These are phyloP conservation scores for Takifugu ocellatus DNA, from an alignment of 2,797 vertebrate species.

Conservation along the genomic window DNA sequence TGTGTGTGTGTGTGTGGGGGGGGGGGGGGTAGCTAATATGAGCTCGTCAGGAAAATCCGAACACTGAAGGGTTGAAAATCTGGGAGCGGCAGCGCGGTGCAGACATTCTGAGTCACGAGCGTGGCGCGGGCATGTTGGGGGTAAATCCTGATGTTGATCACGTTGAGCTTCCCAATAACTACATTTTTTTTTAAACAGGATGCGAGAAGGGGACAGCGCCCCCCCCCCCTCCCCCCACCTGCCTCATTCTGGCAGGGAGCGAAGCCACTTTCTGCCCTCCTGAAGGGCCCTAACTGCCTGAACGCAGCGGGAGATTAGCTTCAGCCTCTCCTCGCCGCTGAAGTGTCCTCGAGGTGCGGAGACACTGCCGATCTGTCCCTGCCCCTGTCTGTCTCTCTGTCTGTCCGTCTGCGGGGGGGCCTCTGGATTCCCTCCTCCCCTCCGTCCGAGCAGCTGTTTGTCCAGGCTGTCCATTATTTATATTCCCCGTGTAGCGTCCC, in stretches of 20 bases:
- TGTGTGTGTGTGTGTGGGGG: no score
- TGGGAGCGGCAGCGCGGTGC: no score
- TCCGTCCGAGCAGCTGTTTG: constrained; percentile 35
- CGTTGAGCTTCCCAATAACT: constrained; percentile 52
- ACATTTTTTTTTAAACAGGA: constrained; percentile 25
- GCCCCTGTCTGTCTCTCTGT: constrained; percentile 19
- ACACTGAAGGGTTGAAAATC: neutral
- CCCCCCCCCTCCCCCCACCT: constrained; percentile 3
- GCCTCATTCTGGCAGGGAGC: constrained; percentile 9
- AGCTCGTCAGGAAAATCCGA: no score
- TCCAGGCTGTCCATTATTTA: constrained; percentile 46
- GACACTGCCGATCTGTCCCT: constrained; percentile 22
- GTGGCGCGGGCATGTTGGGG: neutral
- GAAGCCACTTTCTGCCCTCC: constrained; percentile 32
- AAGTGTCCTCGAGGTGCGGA: constrained; percentile 47
- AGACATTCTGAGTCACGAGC: no score
- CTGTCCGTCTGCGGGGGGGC: constrained; percentile 1
- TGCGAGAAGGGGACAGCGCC: constrained; percentile 34
- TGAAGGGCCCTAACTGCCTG: constrained; percentile 42
- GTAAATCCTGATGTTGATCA: constrained; percentile 66
- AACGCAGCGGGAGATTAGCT: constrained; percentile 42
- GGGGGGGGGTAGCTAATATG: no score
- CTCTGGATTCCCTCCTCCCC: constrained; percentile 32
- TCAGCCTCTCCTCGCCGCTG: constrained; percentile 34
- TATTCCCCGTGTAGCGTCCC: constrained; percentile 33